These are phyloP conservation scores for Tolypeutes matacus DNA, from an alignment of 2,797 vertebrate genomes.

Conservation along the genomic window DNA sequence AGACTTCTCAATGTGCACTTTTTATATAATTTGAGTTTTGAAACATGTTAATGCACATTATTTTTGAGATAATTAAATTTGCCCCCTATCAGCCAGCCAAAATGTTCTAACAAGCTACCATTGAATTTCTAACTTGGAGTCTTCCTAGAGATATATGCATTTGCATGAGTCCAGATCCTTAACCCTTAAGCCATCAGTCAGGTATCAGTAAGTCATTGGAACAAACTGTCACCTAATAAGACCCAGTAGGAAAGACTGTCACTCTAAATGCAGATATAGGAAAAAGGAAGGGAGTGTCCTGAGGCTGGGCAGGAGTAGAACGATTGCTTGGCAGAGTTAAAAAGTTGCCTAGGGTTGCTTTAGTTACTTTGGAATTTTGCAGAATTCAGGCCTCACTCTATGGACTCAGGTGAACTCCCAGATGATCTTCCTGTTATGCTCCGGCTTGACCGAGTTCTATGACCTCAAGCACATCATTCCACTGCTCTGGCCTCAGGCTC, in stretches of 20 bases:
- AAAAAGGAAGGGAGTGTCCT: not conserved
- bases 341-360: not conserved
- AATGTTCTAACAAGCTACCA: not conserved
- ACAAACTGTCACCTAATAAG: not conserved
- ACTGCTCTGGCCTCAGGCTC: not conserved
- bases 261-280: not conserved
- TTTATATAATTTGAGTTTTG: constrained; percentile 21
- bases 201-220: not conserved
- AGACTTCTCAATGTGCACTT: not conserved
- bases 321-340: not conserved
- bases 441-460: not conserved
- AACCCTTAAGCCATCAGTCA: not conserved
- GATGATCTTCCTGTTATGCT: not conserved
- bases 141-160: not conserved
- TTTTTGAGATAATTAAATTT: constrained; percentile 9
- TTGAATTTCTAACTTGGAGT: not conserved
- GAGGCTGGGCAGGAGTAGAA: not conserved
- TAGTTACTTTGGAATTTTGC: not conserved
- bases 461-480: too few species aligned
- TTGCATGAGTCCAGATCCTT: not conserved
- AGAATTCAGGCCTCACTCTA: not conserved
- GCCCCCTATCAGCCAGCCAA: not conserved
- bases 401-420: not conserved
- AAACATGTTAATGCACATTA: not conserved
- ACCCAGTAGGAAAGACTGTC: not conserved